phyloP scores from a whole-genome alignment of 2,888 invertebrate genomes.

The Pollenia griseotomentosa region DNA sequence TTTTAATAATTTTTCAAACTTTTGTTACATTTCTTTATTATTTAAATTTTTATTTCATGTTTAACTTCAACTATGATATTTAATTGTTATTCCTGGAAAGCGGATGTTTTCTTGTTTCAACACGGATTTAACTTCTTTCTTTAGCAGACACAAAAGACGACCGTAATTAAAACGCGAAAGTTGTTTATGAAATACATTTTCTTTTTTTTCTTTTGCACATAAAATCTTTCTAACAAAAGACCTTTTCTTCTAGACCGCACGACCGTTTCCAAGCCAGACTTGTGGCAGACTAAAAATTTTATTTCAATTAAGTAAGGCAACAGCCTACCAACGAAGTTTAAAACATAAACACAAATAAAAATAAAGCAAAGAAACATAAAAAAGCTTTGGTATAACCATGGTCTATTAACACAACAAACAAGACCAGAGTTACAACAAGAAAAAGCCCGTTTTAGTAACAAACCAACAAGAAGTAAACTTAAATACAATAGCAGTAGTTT shows the following conservation, averaged over 20 bases:
- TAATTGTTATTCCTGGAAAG: conserved; percentile 47
- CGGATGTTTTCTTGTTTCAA: conserved; percentile 60
- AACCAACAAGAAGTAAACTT: conserved; percentile 9
- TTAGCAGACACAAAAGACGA: conserved; percentile 43
- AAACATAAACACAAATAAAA: conserved; percentile 5
- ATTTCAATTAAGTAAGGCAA: conserved; percentile 68
- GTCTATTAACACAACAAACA: conserved; percentile 68
- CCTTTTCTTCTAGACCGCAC: conserved; percentile 70
- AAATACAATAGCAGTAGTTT: neutral
- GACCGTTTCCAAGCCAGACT: conserved; percentile 81
- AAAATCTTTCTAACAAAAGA: conserved; percentile 6
- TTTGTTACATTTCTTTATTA: conserved; percentile 6
- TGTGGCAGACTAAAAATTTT: conserved; percentile 80
- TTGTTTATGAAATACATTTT: conserved; percentile 59
- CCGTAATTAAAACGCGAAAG: conserved; percentile 68
- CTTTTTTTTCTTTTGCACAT: conserved; percentile 49
- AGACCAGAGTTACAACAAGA: conserved; percentile 63
- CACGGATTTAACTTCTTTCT: conserved; percentile 67
- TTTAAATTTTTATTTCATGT: conserved; percentile 3
- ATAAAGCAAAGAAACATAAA: conserved; percentile 42
- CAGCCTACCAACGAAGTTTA: conserved; percentile 50
- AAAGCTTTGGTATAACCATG: conserved; percentile 67
- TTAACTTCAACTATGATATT: neutral
- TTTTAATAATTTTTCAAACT: conserved; percentile 19
- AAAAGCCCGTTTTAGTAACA: conserved; percentile 62